Evolutionary conservation across 2,888 invertebrate genomes (phyloP).

Genomic region (Eilema depressum): DNA sequence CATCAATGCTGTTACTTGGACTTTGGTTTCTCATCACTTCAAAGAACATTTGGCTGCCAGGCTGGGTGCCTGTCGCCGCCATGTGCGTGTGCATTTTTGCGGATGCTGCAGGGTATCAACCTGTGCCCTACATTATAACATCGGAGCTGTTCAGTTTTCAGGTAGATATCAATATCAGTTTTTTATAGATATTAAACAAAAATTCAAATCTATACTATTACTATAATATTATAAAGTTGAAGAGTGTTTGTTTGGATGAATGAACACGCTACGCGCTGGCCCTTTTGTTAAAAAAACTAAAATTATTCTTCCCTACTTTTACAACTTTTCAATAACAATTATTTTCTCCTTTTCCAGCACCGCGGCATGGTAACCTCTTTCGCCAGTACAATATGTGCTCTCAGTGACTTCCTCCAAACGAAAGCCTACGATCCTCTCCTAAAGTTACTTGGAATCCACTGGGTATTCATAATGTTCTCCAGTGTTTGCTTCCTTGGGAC

Average conservation of each 20-base stretch:
- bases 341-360: constrained; percentile 64
- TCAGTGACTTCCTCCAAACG: constrained; percentile 81
- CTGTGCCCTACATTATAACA: constrained; percentile 82
- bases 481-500: constrained; percentile 79
- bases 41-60: constrained; percentile 71
- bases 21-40: constrained; percentile 81
- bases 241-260: too few relatives aligned
- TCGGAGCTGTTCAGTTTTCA: constrained; percentile 81
- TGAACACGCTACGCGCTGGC: too few relatives aligned
- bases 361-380: constrained; percentile 82
- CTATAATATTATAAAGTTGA: too few relatives aligned
- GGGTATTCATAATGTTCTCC: constrained; percentile 83
- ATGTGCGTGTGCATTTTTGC: constrained; percentile 83
- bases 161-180: constrained; percentile 55
- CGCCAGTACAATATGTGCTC: constrained; percentile 76
- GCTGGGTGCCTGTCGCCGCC: constrained; percentile 79
- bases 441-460: constrained; percentile 80
- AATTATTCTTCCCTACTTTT: too few relatives aligned
- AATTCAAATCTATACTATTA: too few relatives aligned
- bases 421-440: constrained; percentile 81
- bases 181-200: not conserved
- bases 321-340: not conserved
- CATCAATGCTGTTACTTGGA: constrained; percentile 79
- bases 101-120: constrained; percentile 80
- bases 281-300: too few relatives aligned